Evolutionary conservation across 2,113 vertebrate genomes (phyloP).

Genomic region (Seriola quinqueradiata): DNA sequence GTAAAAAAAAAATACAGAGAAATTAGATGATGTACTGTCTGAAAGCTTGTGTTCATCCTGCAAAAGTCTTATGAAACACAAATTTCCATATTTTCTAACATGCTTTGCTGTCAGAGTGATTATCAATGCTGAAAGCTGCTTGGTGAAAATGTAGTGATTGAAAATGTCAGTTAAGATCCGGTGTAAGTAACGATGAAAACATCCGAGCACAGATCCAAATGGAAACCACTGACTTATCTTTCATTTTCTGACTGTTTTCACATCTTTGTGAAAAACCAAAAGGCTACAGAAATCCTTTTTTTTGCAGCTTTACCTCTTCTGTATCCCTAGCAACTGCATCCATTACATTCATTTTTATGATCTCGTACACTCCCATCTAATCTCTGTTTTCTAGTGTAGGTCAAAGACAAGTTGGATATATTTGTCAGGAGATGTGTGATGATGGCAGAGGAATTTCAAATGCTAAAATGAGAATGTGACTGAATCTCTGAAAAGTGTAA

Average conservation of each 20-base stretch:
- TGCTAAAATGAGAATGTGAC: neutral
- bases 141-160: constrained; percentile 28
- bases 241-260: constrained; percentile 34
- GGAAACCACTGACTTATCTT: constrained; percentile 44
- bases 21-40: constrained; percentile 13
- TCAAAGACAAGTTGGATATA: neutral
- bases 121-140: constrained; percentile 24
- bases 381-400: neutral
- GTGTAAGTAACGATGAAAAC: constrained; percentile 46
- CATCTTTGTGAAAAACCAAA: neutral
- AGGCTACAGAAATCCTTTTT: neutral
- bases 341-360: constrained; percentile 9
- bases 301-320: neutral
- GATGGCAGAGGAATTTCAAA: neutral
- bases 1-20: neutral
- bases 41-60: neutral
- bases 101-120: constrained; percentile 7
- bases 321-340: constrained; percentile 15
- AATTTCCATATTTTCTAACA: constrained; percentile 43
- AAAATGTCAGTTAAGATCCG: constrained; percentile 50
- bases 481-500: neutral
- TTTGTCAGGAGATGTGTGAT: constrained; percentile 27
- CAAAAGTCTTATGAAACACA: constrained; percentile 4
- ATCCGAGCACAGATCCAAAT: neutral
- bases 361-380: neutral